These are phyloP conservation scores for Rhabdomys pumilio DNA, from an alignment of 2,797 vertebrate species.

Conservation along the genomic window DNA sequence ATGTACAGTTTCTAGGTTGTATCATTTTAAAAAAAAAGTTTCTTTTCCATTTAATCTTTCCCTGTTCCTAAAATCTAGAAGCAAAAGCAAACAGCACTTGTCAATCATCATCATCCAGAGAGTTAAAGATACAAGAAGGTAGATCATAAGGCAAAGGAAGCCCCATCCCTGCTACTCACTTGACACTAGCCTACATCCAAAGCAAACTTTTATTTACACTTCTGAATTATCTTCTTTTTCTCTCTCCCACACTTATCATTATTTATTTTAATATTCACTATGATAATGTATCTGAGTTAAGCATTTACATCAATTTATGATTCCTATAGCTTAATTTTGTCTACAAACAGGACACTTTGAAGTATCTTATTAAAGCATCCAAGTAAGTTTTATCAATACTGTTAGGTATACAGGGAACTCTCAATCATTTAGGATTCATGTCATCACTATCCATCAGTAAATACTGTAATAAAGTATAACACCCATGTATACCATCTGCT, in stretches of 20 bases:
- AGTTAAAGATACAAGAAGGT: not conserved
- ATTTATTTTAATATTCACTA: not conserved
- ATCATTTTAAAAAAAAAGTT: not conserved
- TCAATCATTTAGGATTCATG: not conserved
- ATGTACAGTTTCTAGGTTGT: not conserved
- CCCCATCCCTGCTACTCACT: not conserved
- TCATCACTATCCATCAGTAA: not conserved
- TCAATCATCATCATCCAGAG: not conserved
- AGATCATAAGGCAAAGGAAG: constrained; percentile 22
- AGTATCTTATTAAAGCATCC: not conserved
- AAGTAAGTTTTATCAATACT: constrained; percentile 17
- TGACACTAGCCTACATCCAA: constrained; percentile 13
- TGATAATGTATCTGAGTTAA: constrained; percentile 36
- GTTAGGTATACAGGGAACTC: not conserved
- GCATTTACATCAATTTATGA: constrained; percentile 20
- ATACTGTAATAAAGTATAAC: not conserved
- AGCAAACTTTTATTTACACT: not conserved
- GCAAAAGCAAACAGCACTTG: not conserved
- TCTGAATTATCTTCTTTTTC: not conserved
- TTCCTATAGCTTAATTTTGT: constrained; percentile 58
- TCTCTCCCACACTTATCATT: not conserved
- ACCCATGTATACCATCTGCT: not conserved
- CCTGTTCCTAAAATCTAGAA: not conserved
- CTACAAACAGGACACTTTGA: not conserved
- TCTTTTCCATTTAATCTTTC: not conserved